These are phyloP conservation scores for Anseranas semipalmata DNA, from an alignment of 2,113 vertebrate species.

Conservation along the genomic window DNA sequence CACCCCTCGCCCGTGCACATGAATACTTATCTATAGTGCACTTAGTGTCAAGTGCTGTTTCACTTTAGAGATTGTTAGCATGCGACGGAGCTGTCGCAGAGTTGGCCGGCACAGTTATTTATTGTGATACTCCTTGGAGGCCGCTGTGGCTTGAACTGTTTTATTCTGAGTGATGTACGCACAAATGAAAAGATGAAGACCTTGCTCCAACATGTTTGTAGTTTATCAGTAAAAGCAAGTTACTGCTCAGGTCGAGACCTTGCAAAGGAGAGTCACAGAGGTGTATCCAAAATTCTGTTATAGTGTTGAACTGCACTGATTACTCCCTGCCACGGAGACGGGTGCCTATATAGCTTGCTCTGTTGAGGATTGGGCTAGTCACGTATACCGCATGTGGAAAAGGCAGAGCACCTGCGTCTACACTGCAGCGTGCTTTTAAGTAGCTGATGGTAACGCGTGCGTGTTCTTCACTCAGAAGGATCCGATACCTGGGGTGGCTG, in stretches of 20 bases:
- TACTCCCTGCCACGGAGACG: not conserved
- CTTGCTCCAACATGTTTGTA: not conserved
- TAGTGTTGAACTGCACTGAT: fast-evolving
- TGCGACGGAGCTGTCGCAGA: not conserved
- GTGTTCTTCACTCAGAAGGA: not conserved
- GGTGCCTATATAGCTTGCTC: not conserved
- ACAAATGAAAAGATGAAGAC: too few relatives aligned
- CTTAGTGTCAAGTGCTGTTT: not conserved
- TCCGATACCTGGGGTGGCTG: fast-evolving
- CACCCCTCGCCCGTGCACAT: not conserved
- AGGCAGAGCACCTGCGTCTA: too few relatives aligned
- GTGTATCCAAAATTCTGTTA: not conserved
- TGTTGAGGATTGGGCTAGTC: not conserved
- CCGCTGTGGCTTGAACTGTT: not conserved
- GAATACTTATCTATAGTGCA: fast-evolving
- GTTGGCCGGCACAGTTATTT: too few relatives aligned
- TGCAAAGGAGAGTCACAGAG: fast-evolving
- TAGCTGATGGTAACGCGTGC: not conserved
- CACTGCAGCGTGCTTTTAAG: not conserved
- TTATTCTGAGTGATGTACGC: fast-evolving
- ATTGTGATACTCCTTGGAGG: not conserved
- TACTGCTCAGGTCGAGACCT: not conserved
- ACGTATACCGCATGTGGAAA: not conserved
- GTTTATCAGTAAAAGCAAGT: not conserved
- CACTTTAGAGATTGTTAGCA: fast-evolving